These are phyloP conservation scores for Carassius gibelio DNA, from an alignment of 2,113 vertebrate species.

Conservation along the genomic window DNA sequence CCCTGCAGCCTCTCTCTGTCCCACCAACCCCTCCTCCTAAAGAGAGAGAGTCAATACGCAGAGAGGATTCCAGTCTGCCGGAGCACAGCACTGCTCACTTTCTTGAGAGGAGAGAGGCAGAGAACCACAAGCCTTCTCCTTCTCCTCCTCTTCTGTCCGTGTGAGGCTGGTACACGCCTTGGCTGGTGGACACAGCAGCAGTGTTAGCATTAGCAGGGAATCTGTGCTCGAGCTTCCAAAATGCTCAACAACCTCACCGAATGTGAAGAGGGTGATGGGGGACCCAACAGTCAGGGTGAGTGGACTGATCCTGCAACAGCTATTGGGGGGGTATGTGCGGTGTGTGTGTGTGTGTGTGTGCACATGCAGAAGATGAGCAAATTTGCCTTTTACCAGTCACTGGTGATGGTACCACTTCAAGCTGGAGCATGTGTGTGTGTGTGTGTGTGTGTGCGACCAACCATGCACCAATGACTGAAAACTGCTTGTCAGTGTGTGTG, in stretches of 20 bases:
- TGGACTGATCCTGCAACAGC: slow-evolving; percentile 60
- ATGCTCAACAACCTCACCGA: slow-evolving; percentile 93
- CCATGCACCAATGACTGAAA: slow-evolving; percentile 12
- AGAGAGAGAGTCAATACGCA: slow-evolving; percentile 57
- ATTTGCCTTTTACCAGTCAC: background rate
- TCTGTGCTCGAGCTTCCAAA: slow-evolving; percentile 68
- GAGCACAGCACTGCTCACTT: slow-evolving; percentile 46
- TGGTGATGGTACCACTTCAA: background rate
- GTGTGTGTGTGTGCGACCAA: slow-evolving; percentile 21
- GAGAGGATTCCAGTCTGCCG: slow-evolving; percentile 31
- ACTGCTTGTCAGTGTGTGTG: background rate
- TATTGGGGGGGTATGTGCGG: slow-evolving; percentile 24
- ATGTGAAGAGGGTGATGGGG: slow-evolving; percentile 87
- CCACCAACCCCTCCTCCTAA: slow-evolving; percentile 65
- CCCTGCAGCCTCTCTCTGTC: slow-evolving; percentile 64
- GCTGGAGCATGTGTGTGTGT: too few relatives aligned
- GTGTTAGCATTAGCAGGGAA: slow-evolving; percentile 35
- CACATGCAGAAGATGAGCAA: slow-evolving; percentile 25
- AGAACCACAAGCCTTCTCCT: slow-evolving; percentile 47
- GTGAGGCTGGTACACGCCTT: slow-evolving; percentile 8
- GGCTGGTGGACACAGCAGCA: slow-evolving; percentile 36
- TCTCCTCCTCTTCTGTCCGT: slow-evolving; percentile 26
- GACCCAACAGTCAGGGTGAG: slow-evolving; percentile 87
- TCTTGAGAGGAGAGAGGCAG: slow-evolving; percentile 51
- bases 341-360: background rate